Evolutionary conservation across 2,113 vertebrate species (phyloP).

Genomic region (Eclectus roratus): DNA sequence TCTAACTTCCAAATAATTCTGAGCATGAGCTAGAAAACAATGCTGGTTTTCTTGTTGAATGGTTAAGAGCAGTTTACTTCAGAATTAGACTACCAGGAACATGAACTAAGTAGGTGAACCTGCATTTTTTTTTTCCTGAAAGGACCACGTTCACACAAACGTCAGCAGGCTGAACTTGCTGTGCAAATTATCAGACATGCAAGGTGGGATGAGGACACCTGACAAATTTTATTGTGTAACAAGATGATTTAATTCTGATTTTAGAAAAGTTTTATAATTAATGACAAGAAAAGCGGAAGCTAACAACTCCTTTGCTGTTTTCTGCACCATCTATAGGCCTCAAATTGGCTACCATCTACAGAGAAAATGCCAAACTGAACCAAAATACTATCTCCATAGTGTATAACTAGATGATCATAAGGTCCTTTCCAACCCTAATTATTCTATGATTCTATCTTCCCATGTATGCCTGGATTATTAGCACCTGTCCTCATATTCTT

Average conservation of each 20-base stretch:
- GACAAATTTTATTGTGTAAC: not conserved
- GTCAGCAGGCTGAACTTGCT: not conserved
- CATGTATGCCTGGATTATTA: accelerated
- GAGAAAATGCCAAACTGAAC: not conserved
- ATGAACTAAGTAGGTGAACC: not conserved
- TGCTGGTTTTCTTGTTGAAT: not conserved
- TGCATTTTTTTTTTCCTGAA: not conserved
- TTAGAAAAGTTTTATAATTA: not conserved
- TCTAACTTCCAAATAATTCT: not conserved
- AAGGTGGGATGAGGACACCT: not conserved
- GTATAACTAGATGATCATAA: not conserved
- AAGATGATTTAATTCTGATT: not conserved
- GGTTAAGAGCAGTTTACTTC: not conserved
- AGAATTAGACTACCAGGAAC: not conserved
- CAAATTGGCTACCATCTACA: not conserved
- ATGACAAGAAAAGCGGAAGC: not conserved
- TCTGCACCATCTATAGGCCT: not conserved
- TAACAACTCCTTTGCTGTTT: not conserved
- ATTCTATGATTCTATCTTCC: not conserved
- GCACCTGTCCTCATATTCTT: not conserved
- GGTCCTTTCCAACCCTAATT: not conserved
- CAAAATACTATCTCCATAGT: not conserved
- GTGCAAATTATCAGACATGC: not conserved
- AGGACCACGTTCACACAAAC: not conserved
- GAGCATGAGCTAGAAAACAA: not conserved